These are phyloP conservation scores for Hiodon alosoides DNA, from an alignment of 2,113 vertebrate genomes.

Conservation along the genomic window DNA sequence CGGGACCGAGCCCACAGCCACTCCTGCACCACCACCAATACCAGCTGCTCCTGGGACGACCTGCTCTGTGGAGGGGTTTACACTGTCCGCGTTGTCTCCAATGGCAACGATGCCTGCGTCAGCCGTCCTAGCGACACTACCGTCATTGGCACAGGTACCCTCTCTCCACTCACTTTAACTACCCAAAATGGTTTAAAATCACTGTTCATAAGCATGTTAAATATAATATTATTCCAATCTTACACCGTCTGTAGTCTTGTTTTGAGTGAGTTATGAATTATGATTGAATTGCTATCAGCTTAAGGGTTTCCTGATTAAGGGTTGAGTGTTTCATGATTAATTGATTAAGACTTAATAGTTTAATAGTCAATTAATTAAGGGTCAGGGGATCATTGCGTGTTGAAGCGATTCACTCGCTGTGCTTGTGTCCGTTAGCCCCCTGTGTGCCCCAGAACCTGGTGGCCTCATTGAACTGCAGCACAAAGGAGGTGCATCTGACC, in stretches of 20 bases:
- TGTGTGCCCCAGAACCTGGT: constrained; percentile 55
- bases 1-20: constrained; percentile 54
- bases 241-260: too few species aligned
- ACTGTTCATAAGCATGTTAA: too few species aligned
- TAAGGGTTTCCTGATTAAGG: too few species aligned
- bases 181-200: too few species aligned
- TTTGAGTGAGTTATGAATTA: too few species aligned
- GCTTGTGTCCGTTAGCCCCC: constrained; percentile 44
- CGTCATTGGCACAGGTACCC: constrained; percentile 53
- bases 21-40: constrained; percentile 55
- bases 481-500: constrained; percentile 46
- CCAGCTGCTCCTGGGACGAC: constrained; percentile 47
- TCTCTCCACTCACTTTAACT: neutral
- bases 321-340: too few species aligned
- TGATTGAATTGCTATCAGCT: too few species aligned
- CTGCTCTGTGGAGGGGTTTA: constrained; percentile 61
- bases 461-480: constrained; percentile 50
- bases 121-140: constrained; percentile 42
- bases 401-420: too few species aligned
- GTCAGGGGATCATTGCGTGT: too few species aligned
- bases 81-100: constrained; percentile 57
- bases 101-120: constrained; percentile 52
- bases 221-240: too few species aligned
- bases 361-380: too few species aligned
- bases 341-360: too few species aligned